Evolutionary conservation across 2,797 vertebrate species (phyloP).

Genomic region (Ctenochaetus hawaiiensis): DNA sequence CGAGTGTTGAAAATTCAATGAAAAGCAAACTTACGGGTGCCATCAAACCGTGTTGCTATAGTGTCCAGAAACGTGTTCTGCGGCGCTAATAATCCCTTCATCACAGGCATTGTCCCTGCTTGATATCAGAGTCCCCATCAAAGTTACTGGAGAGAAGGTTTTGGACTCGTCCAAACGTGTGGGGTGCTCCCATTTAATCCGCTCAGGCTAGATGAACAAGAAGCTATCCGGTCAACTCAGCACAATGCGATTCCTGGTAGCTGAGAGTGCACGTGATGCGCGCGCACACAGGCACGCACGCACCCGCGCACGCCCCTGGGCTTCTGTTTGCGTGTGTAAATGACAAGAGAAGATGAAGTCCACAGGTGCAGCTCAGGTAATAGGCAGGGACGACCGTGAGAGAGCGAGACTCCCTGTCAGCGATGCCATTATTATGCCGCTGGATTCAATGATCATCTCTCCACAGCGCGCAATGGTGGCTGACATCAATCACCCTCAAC

Average conservation of each 20-base stretch:
- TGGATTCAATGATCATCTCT: constrained; percentile 68
- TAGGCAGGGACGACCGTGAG: constrained; percentile 51
- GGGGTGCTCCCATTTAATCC: constrained; percentile 59
- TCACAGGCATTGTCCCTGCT: constrained; percentile 97
- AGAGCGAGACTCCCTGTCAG: constrained; percentile 67
- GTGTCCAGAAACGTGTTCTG: constrained; percentile 99
- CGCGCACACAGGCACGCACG: constrained; percentile 39
- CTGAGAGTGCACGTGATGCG: constrained; percentile 63
- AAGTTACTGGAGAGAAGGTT: constrained; percentile 83
- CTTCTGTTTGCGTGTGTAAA: constrained; percentile 49
- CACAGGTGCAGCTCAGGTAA: constrained; percentile 83
- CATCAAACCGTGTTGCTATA: constrained; percentile 98
- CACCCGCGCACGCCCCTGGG: no score
- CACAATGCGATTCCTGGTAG: constrained; percentile 60
- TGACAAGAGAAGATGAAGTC: constrained; percentile 57
- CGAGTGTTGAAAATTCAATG: not conserved
- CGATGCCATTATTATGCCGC: constrained; percentile 61
- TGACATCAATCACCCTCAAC: constrained; percentile 50
- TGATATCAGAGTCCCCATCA: constrained; percentile 94
- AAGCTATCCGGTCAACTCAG: constrained; percentile 70
- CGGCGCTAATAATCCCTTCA: constrained; percentile 98
- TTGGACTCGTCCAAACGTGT: constrained; percentile 64
- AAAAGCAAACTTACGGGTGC: constrained; percentile 95
- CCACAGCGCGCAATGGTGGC: constrained; percentile 54
- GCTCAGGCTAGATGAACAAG: constrained; percentile 34